Conservation (phyloP, 92 coral and sea anemone genomes). For the Parazoanthus swiftii region DNA sequence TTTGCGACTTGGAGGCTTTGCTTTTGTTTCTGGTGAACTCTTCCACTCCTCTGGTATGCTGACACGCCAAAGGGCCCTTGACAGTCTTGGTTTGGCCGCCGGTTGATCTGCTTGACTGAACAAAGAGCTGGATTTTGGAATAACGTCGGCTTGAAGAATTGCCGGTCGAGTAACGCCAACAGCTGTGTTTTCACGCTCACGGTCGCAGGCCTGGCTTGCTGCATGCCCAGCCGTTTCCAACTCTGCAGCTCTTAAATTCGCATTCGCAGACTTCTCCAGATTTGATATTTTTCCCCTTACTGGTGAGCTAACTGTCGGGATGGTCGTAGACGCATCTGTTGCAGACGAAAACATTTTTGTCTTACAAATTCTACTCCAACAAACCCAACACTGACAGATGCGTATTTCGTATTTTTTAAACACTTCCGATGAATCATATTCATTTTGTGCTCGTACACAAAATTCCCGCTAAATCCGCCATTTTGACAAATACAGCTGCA, state of each 20-base stretch:
- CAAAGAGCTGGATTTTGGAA: not conserved
- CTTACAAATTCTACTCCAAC: not conserved
- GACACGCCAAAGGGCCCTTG: slow-evolving; percentile 15
- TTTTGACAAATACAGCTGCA: slow-evolving; percentile 9
- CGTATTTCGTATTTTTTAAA: not conserved
- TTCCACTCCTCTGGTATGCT: not conserved
- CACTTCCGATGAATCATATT: too few relatives aligned
- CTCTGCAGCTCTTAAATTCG: not conserved
- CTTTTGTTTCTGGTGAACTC: not conserved
- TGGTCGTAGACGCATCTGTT: not conserved
- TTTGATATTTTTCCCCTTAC: not conserved
- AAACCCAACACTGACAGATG: not conserved
- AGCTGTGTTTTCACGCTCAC: not conserved
- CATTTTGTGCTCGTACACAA: too few relatives aligned
- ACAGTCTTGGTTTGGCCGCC: not conserved
- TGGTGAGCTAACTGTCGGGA: not conserved
- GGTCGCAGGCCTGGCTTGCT: not conserved
- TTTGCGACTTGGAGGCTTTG: not conserved
- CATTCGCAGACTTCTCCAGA: not conserved
- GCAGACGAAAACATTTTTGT: not conserved
- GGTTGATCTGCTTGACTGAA: not conserved
- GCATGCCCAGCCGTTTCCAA: not conserved
- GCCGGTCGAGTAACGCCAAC: not conserved
- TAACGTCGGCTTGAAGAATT: not conserved
- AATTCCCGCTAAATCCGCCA: slow-evolving; percentile 12